phyloP scores from a whole-genome alignment of 1,140 invertebrate genomes.

The Penaeus vannamei region DNA sequence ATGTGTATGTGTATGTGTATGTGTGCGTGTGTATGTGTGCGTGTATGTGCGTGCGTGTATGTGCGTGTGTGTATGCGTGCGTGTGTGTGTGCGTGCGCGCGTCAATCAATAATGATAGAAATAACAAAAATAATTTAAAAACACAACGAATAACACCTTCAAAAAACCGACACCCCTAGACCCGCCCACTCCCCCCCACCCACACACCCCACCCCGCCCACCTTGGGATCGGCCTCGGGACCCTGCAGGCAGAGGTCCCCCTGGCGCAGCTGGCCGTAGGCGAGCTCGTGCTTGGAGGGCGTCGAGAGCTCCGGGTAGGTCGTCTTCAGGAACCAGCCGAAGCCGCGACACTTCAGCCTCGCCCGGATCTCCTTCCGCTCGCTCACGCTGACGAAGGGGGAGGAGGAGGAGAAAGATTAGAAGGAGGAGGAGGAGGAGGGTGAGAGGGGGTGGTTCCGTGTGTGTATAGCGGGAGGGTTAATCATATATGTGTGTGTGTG shows the following conservation, averaged over 20 bases:
- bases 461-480: neutral
- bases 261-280: constrained; percentile 71
- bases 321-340: constrained; percentile 74
- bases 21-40: no score
- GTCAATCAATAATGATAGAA: neutral
- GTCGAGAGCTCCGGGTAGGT: constrained; percentile 71
- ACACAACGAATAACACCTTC: no score
- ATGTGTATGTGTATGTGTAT: no score
- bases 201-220: constrained; percentile 40
- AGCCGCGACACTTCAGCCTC: constrained; percentile 71
- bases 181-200: neutral
- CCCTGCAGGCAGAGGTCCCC: constrained; percentile 70
- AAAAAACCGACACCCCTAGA: no score
- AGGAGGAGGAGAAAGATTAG: neutral
- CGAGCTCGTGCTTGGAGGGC: constrained; percentile 71
- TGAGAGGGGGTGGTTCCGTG: neutral
- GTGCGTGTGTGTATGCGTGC: no score
- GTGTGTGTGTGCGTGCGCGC: no score
- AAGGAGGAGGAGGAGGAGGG: neutral
- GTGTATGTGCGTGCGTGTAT: no score
- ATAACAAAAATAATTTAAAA: neutral
- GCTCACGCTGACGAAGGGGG: constrained; percentile 62
- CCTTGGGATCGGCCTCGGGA: constrained; percentile 46
- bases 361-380: constrained; percentile 69
- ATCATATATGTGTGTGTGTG: no score